Conservation (phyloP, 2,797 vertebrate genomes). For the Anableps anableps region DNA sequence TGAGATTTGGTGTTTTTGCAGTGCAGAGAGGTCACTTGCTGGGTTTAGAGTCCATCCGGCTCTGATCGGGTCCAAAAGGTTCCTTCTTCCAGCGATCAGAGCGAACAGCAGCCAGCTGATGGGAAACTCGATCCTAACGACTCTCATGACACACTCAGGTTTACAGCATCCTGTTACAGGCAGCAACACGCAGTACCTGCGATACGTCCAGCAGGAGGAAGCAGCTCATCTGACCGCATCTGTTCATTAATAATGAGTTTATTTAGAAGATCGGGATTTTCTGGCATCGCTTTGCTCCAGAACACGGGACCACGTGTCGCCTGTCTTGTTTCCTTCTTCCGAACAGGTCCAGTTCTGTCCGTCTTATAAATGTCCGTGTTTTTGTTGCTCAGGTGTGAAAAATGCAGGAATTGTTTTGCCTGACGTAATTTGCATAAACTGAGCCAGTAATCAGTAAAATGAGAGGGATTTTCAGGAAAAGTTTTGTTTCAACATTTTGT, state of each 20-base stretch:
- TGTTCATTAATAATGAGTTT: slow-evolving; percentile 50
- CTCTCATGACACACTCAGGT: slow-evolving; percentile 60
- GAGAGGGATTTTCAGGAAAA: too few species aligned
- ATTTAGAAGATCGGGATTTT: slow-evolving; percentile 36
- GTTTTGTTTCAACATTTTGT: neutral
- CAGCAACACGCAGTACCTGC: slow-evolving; percentile 42
- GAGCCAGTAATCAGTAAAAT: neutral
- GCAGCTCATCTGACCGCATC: slow-evolving; percentile 31
- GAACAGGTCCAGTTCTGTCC: too few species aligned
- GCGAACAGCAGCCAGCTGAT: slow-evolving; percentile 20
- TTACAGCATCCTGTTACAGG: slow-evolving; percentile 51
- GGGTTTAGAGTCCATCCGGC: slow-evolving; percentile 13
- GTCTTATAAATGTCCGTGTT: too few species aligned
- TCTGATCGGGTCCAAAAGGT: slow-evolving; percentile 26
- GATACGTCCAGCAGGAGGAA: slow-evolving; percentile 27
- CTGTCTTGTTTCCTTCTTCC: too few species aligned
- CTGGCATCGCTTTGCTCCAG: neutral
- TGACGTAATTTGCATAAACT: neutral
- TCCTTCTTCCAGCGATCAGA: slow-evolving; percentile 12
- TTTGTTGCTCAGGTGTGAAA: neutral
- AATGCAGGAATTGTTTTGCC: neutral
- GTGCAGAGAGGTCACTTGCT: neutral
- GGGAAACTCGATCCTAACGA: slow-evolving; percentile 46
- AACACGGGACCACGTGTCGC: neutral
- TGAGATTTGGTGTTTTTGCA: too few species aligned